Evolutionary conservation across 2,888 invertebrate genomes (phyloP).

Genomic region (Tryphoninae sp.): DNA sequence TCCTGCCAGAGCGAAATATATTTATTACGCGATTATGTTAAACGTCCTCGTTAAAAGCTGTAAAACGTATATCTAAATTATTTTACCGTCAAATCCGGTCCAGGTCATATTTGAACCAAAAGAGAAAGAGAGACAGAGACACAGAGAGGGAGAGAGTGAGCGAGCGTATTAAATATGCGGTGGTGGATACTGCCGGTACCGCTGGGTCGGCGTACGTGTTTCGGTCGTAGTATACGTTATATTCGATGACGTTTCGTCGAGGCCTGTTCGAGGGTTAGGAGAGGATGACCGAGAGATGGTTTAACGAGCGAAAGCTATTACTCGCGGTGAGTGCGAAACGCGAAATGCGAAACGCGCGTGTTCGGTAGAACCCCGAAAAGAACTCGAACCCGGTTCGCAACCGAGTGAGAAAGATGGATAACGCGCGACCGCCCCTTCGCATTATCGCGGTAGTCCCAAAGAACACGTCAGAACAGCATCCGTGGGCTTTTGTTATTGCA

Average conservation of each 20-base stretch:
- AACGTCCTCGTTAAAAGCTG: background rate
- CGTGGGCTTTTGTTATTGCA: slow-evolving; percentile 49
- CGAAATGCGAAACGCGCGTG: slow-evolving; percentile 13
- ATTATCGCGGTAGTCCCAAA: slow-evolving; percentile 21
- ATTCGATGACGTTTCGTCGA: slow-evolving; percentile 50
- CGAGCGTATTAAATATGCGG: slow-evolving; percentile 4
- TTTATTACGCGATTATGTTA: slow-evolving; percentile 1
- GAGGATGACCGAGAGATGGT: slow-evolving; percentile 35
- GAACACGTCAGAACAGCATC: slow-evolving; percentile 23
- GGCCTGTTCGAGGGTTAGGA: background rate
- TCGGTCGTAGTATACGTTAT: slow-evolving; percentile 12
- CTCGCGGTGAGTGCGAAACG: slow-evolving; percentile 52
- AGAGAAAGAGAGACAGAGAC: background rate
- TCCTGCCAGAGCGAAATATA: background rate
- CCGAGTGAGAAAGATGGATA: background rate
- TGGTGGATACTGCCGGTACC: background rate
- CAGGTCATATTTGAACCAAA: background rate
- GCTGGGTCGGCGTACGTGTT: slow-evolving; percentile 1
- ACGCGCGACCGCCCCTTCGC: slow-evolving; percentile 1
- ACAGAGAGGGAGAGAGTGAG: background rate
- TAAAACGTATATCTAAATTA: background rate
- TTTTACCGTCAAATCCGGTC: background rate
- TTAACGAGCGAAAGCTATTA: slow-evolving; percentile 60
- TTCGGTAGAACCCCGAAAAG: slow-evolving; percentile 13
- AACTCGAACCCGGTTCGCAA: background rate